These are phyloP conservation scores for Thunnus maccoyii DNA, from an alignment of 2,113 vertebrate species.

Conservation along the genomic window DNA sequence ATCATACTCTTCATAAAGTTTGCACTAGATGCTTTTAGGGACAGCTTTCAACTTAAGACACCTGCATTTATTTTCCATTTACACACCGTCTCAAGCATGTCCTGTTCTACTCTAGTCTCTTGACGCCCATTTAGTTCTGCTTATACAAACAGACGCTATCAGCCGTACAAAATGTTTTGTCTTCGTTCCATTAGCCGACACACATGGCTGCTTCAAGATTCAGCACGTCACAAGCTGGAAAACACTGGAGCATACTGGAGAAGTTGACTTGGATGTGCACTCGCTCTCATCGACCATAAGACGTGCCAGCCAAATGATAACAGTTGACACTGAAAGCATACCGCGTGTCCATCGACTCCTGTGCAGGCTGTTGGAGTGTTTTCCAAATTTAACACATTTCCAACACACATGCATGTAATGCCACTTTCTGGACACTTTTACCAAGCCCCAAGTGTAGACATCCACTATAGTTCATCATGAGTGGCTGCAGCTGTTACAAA, in stretches of 20 bases:
- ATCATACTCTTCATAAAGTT: slow-evolving; percentile 66
- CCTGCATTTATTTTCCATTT: slow-evolving; percentile 48
- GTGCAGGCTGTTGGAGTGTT: background rate
- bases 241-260: slow-evolving; percentile 19
- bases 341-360: background rate
- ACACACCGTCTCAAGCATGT: slow-evolving; percentile 48
- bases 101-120: slow-evolving; percentile 46
- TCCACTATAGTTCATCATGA: background rate
- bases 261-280: background rate
- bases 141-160: slow-evolving; percentile 77
- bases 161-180: slow-evolving; percentile 67
- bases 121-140: slow-evolving; percentile 50
- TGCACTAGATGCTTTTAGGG: slow-evolving; percentile 65
- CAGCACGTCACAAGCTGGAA: slow-evolving; percentile 35
- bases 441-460: background rate
- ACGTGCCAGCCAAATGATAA: background rate
- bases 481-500: slow-evolving; percentile 9
- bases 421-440: slow-evolving; percentile 2
- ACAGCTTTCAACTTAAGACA: slow-evolving; percentile 22
- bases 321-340: background rate
- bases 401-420: background rate
- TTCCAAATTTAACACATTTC: background rate
- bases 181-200: slow-evolving; percentile 74
- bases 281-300: background rate
- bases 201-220: slow-evolving; percentile 45